These are phyloP conservation scores for Hymenochirus boettgeri DNA, from an alignment of 2,113 vertebrate species.

Conservation along the genomic window DNA sequence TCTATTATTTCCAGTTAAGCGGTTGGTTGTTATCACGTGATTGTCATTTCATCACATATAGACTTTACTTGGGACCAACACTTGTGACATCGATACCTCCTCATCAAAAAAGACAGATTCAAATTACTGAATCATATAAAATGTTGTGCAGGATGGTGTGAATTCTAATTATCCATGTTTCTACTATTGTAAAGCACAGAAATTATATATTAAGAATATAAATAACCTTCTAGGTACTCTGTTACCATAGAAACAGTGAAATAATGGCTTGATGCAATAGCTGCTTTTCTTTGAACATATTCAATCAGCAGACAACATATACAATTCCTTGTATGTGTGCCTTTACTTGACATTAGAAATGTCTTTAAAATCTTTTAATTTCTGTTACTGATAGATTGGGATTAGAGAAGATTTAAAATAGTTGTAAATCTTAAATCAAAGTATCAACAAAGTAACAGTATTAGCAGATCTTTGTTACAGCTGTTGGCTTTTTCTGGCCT, in stretches of 20 bases:
- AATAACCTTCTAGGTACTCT: neutral
- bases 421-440: no score
- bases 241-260: constrained; percentile 9
- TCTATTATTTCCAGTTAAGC: neutral
- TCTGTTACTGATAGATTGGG: no score
- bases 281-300: constrained; percentile 1
- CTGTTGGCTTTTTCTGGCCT: no score
- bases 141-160: constrained; percentile 5
- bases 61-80: neutral
- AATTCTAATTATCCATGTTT: constrained; percentile 1
- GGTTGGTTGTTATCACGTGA: constrained; percentile 1
- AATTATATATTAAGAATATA: neutral
- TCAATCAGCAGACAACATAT: neutral
- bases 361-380: neutral
- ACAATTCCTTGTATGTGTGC: neutral
- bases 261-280: constrained; percentile 17
- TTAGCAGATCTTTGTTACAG: no score
- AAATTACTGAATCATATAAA: constrained; percentile 1
- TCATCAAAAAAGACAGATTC: neutral
- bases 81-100: neutral
- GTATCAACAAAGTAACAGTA: no score
- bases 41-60: neutral
- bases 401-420: no score
- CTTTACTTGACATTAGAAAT: neutral
- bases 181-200: neutral